A percentile compares a stretch with the other conserved stretches of the same genome.
These are phyloP conservation scores for Tetragnatha versicolor DNA, from an alignment of 1,140 invertebrate species.

Conservation along the genomic window DNA sequence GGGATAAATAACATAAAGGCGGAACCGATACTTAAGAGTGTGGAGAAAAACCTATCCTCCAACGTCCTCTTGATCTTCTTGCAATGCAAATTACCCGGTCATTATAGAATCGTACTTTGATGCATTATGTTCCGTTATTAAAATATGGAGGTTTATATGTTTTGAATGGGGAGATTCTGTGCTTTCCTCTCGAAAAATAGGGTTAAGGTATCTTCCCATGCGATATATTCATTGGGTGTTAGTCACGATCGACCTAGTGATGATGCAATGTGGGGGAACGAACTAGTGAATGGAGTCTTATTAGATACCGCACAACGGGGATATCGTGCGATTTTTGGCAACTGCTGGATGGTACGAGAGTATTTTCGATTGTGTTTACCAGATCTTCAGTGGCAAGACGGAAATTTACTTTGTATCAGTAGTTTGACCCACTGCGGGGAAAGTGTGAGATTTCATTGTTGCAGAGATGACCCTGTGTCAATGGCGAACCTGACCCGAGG, in stretches of 20 bases:
- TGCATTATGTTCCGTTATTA: conserved; percentile 3
- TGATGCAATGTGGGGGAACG: not conserved
- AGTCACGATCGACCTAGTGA: not conserved
- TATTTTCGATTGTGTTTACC: too few relatives aligned
- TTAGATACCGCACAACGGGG: too few relatives aligned
- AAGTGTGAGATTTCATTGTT: too few relatives aligned
- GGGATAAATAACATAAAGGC: not conserved
- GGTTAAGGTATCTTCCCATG: not conserved
- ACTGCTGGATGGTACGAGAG: too few relatives aligned
- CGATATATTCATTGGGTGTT: not conserved
- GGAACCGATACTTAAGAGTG: not conserved
- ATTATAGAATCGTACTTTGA: not conserved
- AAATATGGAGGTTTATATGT: not conserved
- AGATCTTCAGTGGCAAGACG: too few relatives aligned
- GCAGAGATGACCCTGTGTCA: too few relatives aligned
- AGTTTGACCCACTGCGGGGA: too few relatives aligned
- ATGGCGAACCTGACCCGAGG: too few relatives aligned
- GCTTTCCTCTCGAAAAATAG: not conserved
- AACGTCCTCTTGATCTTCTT: not conserved
- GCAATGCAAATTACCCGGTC: not conserved
- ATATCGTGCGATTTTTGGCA: not conserved
- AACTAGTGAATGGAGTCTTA: too few relatives aligned
- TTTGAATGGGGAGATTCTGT: too few relatives aligned
- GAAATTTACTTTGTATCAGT: too few relatives aligned
- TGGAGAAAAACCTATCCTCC: not conserved